These are phyloP conservation scores for Corella eumyota DNA, from an alignment of 23 tunicate species.

Conservation along the genomic window DNA sequence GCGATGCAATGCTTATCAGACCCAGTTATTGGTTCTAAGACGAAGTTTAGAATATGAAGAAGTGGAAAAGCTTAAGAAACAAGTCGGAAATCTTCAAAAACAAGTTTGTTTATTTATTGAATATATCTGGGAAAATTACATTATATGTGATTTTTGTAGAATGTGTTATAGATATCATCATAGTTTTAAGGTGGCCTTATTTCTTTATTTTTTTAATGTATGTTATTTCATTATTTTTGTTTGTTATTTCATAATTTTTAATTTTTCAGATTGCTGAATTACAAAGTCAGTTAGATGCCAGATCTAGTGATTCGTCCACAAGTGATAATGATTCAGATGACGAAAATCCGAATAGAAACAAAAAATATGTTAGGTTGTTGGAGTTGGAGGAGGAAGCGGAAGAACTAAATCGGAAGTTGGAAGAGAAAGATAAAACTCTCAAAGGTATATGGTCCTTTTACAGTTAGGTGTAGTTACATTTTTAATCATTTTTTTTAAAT, in stretches of 20 bases:
- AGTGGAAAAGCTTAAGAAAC: constrained; percentile 22
- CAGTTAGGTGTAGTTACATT: no score
- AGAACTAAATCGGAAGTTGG: constrained; percentile 25
- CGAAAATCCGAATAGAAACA: not conserved
- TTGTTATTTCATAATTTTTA: no score
- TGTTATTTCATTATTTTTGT: no score
- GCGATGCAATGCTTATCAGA: constrained; percentile 23
- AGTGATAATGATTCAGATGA: constrained; percentile 12
- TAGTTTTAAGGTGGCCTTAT: no score
- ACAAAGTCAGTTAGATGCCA: no score
- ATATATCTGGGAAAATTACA: no score
- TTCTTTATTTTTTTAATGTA: no score
- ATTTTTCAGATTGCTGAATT: no score
- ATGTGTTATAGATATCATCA: no score
- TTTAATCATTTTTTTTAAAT: no score
- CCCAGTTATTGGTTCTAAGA: constrained; percentile 24
- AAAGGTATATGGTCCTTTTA: constrained; percentile 17
- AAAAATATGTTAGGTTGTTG: constrained; percentile 37
- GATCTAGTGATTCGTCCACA: not conserved
- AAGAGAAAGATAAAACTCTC: constrained; percentile 35
- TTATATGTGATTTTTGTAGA: no score
- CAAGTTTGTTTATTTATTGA: constrained; percentile 24
- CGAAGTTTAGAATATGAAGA: constrained; percentile 37
- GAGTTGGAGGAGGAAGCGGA: constrained; percentile 78
- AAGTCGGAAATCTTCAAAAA: not conserved